Evolutionary conservation across 2,888 invertebrate genomes (phyloP), one percentile per base, ranked within the genome.

Genomic region (Cenopis cana): DNA sequence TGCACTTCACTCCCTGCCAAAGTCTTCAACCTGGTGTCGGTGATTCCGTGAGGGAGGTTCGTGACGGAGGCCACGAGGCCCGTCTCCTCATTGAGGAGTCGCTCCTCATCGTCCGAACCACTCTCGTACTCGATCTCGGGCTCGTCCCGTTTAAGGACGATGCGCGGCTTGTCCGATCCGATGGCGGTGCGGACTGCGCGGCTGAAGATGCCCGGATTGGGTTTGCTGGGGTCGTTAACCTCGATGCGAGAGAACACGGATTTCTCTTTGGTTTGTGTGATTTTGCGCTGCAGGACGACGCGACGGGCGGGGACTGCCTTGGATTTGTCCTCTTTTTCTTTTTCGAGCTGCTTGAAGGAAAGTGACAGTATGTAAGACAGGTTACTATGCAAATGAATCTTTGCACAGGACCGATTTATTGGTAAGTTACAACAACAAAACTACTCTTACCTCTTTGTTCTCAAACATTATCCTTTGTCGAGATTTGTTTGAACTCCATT

Each of bases 31-130:
- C 93, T 74, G 0, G 93, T 89, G 65, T 91, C 90, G 0, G 93
- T 94, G 85, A 94, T 93, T 0, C 93, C 93, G 74, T 86, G 90
- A 0, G 93, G 93, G 54, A 94, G 73, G 66, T 93, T 91, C 6
- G 65, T 69, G 0, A 93, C 92, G 0, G 74, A 20, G 0, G 91
- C 93, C 0, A 79, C 69, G 5, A 69, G 74, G 0, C 85, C 85
- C 0, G 76, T 72, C 0, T 83, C 84, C 12, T 81, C 81, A 17
- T 33, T 17, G 0, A 80, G 55, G 36, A 82, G 60, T 0, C 73
- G 74, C 0, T 83, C 86, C 62, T 88, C 89, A 1, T 85, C 86
- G 0, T 87, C 88, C 0, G 87, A 86, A 0, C 82, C 88, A 56
- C 79, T 82, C 41, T 83, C 87, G 52, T 82, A 89, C 49, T 90